These are phyloP conservation scores for Cyanoramphus novaezelandiae DNA, from an alignment of 2,113 vertebrate genomes.

Conservation along the genomic window DNA sequence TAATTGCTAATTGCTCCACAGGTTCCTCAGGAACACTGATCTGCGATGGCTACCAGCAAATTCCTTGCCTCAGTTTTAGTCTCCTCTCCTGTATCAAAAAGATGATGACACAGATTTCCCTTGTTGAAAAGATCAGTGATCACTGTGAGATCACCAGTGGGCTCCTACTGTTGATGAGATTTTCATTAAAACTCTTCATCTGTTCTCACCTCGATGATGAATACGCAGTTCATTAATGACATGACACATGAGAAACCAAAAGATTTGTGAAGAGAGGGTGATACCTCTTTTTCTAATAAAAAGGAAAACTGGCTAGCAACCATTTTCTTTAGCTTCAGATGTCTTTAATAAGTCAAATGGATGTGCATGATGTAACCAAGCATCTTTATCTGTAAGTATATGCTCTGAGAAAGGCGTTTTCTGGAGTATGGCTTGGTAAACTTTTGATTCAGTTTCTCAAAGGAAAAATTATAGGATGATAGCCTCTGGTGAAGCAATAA, in stretches of 20 bases:
- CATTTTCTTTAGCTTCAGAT: neutral
- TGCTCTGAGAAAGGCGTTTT: neutral
- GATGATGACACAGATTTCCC: neutral
- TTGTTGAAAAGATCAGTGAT: neutral
- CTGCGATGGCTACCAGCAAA: neutral
- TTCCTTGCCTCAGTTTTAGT: neutral
- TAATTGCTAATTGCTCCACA: neutral
- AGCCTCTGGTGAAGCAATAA: neutral
- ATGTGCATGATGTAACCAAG: neutral
- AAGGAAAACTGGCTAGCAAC: neutral
- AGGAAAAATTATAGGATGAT: neutral
- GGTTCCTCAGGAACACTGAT: neutral
- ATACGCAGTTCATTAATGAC: neutral
- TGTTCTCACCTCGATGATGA: slow-evolving; percentile 10
- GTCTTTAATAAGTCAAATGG: neutral
- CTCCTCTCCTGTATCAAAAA: neutral
- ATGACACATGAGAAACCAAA: neutral
- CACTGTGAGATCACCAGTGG: neutral
- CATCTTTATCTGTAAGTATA: neutral
- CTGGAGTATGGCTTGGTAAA: neutral
- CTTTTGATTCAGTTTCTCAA: neutral
- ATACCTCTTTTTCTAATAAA: slow-evolving; percentile 22
- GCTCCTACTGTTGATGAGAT: neutral
- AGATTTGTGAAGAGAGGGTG: neutral
- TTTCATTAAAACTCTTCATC: neutral